Percentiles rank a stretch among this genome's conserved stretches.
phyloP scores from a whole-genome alignment of 2,113 vertebrate species.

The Notechis scutatus region DNA sequence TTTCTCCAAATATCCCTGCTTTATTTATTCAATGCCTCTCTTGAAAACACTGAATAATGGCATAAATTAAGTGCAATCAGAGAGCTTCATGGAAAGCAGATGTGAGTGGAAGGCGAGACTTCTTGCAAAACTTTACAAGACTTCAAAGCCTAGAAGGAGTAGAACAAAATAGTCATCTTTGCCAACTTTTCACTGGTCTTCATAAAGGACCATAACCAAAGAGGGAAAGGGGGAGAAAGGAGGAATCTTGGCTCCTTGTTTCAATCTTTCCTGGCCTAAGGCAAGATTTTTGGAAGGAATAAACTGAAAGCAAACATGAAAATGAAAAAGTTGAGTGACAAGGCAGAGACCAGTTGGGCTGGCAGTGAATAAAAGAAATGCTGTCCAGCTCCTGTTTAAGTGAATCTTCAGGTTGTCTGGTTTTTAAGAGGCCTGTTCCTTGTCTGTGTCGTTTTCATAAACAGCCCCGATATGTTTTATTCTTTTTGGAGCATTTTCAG shows the following conservation, averaged over 20 bases:
- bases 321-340: slow-evolving; percentile 53
- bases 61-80: slow-evolving; percentile 63
- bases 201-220: slow-evolving; percentile 65
- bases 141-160: slow-evolving; percentile 65
- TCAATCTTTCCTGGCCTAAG: slow-evolving; percentile 66
- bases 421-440: slow-evolving; percentile 47
- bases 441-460: slow-evolving; percentile 50
- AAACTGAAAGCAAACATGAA: slow-evolving; percentile 62
- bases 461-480: not conserved
- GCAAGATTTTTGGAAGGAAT: slow-evolving; percentile 62
- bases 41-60: slow-evolving; percentile 60
- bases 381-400: slow-evolving; percentile 11
- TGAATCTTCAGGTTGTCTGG: slow-evolving; percentile 53
- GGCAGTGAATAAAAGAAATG: slow-evolving; percentile 57
- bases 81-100: slow-evolving; percentile 69
- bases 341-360: slow-evolving; percentile 37
- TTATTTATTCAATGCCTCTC: slow-evolving; percentile 58
- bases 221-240: not conserved
- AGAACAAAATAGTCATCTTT: slow-evolving; percentile 63
- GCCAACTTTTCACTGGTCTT: slow-evolving; percentile 67
- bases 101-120: slow-evolving; percentile 62
- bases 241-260: slow-evolving; percentile 60
- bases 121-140: slow-evolving; percentile 56
- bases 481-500: not conserved
- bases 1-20: slow-evolving; percentile 60